Evolutionary conservation across 2,797 vertebrate species (phyloP), one percentile per base, ranked within the genome.

Genomic region (Oreonectes daqikongensis): DNA sequence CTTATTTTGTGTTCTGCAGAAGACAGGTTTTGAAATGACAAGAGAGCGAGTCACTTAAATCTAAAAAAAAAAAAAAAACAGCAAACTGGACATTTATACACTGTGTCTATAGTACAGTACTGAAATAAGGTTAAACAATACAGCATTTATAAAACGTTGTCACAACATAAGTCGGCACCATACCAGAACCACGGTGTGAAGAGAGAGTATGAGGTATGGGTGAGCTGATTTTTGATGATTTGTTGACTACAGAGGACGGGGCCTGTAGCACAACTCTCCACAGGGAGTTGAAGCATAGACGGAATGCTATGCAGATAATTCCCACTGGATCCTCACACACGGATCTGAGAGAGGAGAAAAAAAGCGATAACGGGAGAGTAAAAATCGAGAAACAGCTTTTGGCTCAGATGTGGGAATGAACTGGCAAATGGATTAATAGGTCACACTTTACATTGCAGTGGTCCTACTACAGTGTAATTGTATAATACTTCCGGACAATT

Each of bases 211-310:
- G 61, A 75, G 28, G 52, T 12, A 64, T 66, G 55, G 24, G 52
- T 38, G 40, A 75, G 46, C 72, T 24, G 35, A 32, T 60, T 76
- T 80, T 60, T 66, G 52, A 71, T 80, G 79, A 74, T 65, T 75
- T 70, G 48, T 65, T 26, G 48, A 48, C 67, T 69, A 69, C 72
- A 65, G 78, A 75, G 24, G 24, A 42, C 38, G 9, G 15, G 38
- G 5, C 68, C 30, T 80, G 52, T 75, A 67, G 74, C 72, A 71
- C 38, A 64, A 26, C 60, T 66, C 73, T 68, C 72, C 28, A 65
- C 18, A n/a, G 72, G 40, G 60, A 30, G 28, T 28, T 8, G 17
- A 18, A 71, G 67, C 20, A 57, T 40, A 35, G 50, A 48, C 18
- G 60, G 11, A 69, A 46, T 17, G 38, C 40, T 63, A 66, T 66